These are phyloP conservation scores for Tiliqua scincoides DNA, from an alignment of 2,113 vertebrate species.

Conservation along the genomic window DNA sequence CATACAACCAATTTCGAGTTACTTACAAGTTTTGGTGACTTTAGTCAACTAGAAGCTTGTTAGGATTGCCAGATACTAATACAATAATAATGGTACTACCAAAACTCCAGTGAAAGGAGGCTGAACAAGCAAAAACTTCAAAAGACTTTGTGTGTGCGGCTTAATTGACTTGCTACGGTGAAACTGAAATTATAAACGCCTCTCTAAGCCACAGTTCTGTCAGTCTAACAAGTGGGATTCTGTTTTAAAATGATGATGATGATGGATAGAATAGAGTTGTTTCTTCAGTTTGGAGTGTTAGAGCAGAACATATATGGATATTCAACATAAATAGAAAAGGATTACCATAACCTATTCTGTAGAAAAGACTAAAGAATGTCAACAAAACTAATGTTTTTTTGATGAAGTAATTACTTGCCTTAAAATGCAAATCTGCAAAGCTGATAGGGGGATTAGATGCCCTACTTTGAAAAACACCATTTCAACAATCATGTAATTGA, in stretches of 20 bases:
- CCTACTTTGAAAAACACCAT: not conserved
- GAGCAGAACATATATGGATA: not conserved
- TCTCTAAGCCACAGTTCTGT: not conserved
- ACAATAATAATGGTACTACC: not conserved
- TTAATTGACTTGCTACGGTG: not conserved
- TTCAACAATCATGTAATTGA: not conserved
- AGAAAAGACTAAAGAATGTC: not conserved
- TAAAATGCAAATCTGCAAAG: not conserved
- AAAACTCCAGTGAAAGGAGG: not conserved
- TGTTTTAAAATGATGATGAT: not conserved
- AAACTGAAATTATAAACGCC: not conserved
- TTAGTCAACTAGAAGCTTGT: not conserved
- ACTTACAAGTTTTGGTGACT: not conserved
- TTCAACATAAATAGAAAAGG: not conserved
- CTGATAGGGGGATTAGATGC: not conserved
- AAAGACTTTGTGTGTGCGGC: not conserved
- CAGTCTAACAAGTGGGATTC: not conserved
- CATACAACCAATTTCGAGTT: not conserved
- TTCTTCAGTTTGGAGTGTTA: not conserved
- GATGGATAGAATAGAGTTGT: not conserved
- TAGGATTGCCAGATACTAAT: not conserved
- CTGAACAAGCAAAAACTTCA: not conserved
- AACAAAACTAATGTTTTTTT: too few relatives aligned
- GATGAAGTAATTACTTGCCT: not conserved
- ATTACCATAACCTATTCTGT: not conserved